phyloP scores from a whole-genome alignment of 2,113 vertebrate species.

The Drymodes brunneopygia region DNA sequence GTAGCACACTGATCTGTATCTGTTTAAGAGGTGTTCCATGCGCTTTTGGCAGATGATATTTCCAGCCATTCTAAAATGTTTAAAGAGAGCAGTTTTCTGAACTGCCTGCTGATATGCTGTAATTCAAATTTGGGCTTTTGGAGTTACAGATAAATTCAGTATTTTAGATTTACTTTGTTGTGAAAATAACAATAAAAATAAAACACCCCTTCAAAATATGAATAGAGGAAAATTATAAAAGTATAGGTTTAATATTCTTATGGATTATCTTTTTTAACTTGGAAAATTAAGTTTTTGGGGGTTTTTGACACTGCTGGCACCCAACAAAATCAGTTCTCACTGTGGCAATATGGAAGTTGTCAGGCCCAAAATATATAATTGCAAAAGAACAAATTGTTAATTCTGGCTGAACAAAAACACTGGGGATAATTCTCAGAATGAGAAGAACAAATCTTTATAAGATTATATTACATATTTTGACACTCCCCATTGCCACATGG shows the following conservation, averaged over 20 bases:
- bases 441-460: neutral
- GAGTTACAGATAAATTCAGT: constrained; percentile 20
- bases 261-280: neutral
- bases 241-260: neutral
- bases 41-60: constrained; percentile 32
- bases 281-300: neutral
- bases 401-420: neutral
- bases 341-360: neutral
- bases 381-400: neutral
- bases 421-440: neutral
- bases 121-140: constrained; percentile 28
- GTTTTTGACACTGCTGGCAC: neutral
- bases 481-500: neutral
- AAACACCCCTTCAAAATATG: neutral
- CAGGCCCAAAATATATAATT: neutral
- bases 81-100: constrained; percentile 28
- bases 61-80: constrained; percentile 51
- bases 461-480: neutral
- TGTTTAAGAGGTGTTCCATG: constrained; percentile 41
- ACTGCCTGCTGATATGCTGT: neutral
- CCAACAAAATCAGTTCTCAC: neutral
- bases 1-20: neutral
- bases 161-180: constrained; percentile 26
- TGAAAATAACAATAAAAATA: constrained; percentile 12
- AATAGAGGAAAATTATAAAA: neutral